phyloP scores from a whole-genome alignment of 2,113 vertebrate species.

The Clarias batrachus region DNA sequence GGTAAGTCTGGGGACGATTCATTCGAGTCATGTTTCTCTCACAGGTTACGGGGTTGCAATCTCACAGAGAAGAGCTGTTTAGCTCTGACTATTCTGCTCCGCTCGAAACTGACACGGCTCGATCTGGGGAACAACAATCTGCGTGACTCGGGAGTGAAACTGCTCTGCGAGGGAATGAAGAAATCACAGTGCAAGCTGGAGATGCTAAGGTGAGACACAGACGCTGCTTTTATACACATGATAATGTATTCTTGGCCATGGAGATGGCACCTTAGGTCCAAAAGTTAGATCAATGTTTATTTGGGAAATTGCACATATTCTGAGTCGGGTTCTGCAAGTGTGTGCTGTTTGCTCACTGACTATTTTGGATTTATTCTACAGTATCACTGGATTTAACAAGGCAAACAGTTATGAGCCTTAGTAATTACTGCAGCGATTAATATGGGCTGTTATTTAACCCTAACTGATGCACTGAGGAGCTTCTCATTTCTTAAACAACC shows the following conservation, averaged over 20 bases:
- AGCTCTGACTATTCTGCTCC: slow-evolving; percentile 6
- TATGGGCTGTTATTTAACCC: no score
- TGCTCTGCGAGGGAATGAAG: background rate
- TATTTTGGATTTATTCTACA: no score
- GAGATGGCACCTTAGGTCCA: background rate
- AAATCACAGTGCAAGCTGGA: background rate
- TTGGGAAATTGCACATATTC: no score
- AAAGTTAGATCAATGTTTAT: no score
- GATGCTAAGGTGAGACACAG: slow-evolving; percentile 9
- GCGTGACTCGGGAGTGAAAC: background rate
- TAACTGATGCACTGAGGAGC: no score
- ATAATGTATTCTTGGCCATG: background rate
- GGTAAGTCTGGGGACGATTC: no score
- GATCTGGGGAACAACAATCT: slow-evolving; percentile 10
- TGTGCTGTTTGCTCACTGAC: no score
- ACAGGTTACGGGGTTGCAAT: background rate
- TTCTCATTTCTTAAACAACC: no score
- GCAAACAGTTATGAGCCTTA: no score
- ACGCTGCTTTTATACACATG: background rate
- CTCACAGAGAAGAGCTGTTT: slow-evolving; percentile 1
- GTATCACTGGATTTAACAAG: no score
- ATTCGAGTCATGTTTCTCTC: background rate
- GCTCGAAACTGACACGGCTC: slow-evolving; percentile 4
- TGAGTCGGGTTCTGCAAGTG: no score
- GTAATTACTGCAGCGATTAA: no score